Percentiles rank a stretch among this genome's conserved stretches.
These are phyloP conservation scores for Callosobruchus maculatus DNA, from an alignment of 2,888 invertebrate genomes.

Conservation along the genomic window DNA sequence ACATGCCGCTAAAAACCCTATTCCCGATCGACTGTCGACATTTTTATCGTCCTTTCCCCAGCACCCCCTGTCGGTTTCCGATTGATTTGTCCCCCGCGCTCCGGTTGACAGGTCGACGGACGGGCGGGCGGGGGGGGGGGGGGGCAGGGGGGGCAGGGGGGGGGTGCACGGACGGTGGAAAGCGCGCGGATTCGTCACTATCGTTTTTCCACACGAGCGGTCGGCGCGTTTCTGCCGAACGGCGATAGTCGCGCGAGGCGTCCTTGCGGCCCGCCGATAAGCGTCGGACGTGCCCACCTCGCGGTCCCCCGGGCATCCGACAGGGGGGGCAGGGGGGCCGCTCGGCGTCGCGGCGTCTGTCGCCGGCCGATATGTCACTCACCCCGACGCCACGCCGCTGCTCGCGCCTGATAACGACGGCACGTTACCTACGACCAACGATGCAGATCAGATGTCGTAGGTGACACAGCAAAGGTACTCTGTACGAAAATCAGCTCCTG, in stretches of 20 bases:
- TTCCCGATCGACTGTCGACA: neutral
- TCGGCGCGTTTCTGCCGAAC: conserved; percentile 47
- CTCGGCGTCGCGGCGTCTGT: conserved; percentile 14
- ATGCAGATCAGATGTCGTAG: neutral
- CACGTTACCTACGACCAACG: too few relatives aligned
- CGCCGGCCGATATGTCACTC: conserved; percentile 4
- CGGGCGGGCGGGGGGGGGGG: neutral
- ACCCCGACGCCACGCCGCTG: neutral
- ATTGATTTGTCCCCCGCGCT: neutral
- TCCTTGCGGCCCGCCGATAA: conserved; percentile 47
- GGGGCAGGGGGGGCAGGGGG: too few relatives aligned
- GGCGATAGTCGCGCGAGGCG: conserved; percentile 40
- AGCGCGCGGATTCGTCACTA: conserved; percentile 41
- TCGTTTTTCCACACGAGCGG: conserved; percentile 59
- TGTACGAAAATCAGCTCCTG: too few relatives aligned
- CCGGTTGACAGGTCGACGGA: neutral
- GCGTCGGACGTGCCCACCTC: conserved; percentile 32
- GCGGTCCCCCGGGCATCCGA: neutral
- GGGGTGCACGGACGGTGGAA: too few relatives aligned
- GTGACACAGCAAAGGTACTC: too few relatives aligned
- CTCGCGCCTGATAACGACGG: neutral
- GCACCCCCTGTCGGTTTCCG: conserved; percentile 1
- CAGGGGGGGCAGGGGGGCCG: conserved; percentile 28
- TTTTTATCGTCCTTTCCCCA: neutral
- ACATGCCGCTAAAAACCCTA: neutral